phyloP scores from a whole-genome alignment of 2,113 vertebrate species.

The Tachuris rubrigastra region DNA sequence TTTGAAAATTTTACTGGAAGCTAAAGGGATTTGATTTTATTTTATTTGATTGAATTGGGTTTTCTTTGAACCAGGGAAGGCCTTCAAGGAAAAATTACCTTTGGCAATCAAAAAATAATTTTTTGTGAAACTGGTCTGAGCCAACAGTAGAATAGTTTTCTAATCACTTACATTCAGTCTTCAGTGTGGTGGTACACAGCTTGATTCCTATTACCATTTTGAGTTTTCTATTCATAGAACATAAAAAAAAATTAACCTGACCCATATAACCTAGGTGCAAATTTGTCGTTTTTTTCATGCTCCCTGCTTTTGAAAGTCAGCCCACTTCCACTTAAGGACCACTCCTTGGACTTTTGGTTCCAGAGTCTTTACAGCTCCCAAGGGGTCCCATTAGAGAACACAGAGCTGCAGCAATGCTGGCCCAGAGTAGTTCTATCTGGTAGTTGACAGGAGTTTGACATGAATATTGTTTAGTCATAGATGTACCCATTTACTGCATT shows the following conservation, averaged over 20 bases:
- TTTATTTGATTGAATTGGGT: neutral
- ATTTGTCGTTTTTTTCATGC: neutral
- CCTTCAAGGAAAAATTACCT: neutral
- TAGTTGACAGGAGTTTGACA: neutral
- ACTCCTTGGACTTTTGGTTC: neutral
- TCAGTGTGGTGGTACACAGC: neutral
- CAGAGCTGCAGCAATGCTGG: neutral
- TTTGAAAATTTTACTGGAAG: constrained; percentile 6
- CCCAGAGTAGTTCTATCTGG: neutral
- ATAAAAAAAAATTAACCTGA: neutral
- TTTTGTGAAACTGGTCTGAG: neutral
- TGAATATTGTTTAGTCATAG: neutral
- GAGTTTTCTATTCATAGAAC: neutral
- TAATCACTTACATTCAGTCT: neutral
- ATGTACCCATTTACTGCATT: neutral
- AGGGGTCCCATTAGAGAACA: neutral
- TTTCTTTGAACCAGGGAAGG: neutral
- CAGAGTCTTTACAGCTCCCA: neutral
- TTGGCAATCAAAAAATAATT: neutral
- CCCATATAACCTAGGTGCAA: neutral
- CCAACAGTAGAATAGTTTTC: neutral
- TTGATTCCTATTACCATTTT: neutral
- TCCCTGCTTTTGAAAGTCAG: neutral
- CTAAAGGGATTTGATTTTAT: neutral
- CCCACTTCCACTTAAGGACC: neutral